phyloP scores from a whole-genome alignment of 2,113 vertebrate genomes.

The Micronycteris hirsuta region DNA sequence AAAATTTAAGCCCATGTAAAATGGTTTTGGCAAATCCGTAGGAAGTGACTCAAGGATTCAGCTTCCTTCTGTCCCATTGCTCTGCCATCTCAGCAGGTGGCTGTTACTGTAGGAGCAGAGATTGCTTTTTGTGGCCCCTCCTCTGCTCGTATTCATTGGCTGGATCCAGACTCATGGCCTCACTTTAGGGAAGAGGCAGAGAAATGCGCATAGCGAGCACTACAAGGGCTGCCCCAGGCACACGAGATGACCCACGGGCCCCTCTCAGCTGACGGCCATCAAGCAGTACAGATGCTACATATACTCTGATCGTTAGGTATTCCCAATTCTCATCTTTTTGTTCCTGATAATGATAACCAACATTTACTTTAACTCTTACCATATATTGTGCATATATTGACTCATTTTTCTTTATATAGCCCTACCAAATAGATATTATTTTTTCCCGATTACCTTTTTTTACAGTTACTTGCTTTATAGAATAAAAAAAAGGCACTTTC shows the following conservation, averaged over 20 bases:
- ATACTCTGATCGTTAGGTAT: background rate
- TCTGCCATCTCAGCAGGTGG: accelerated
- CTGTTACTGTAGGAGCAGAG: background rate
- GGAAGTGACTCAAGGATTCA: background rate
- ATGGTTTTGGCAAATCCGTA: background rate
- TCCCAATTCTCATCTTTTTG: background rate
- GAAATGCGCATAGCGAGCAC: background rate
- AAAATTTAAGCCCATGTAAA: background rate
- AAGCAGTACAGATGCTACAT: background rate
- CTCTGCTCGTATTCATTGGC: background rate
- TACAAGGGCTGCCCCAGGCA: background rate
- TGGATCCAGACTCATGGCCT: background rate
- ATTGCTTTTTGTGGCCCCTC: accelerated
- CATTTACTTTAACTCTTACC: background rate
- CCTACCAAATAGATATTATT: background rate
- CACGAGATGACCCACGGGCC: accelerated
- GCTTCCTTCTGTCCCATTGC: background rate
- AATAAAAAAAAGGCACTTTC: conserved; percentile 40
- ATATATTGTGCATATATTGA: background rate
- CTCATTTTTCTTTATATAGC: background rate
- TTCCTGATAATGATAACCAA: background rate
- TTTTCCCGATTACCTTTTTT: background rate
- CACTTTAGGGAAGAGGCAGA: background rate
- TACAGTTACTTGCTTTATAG: background rate
- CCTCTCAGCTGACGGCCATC: background rate